Conservation (phyloP, 2,888 invertebrate genomes). For the Conomelus anceps region DNA sequence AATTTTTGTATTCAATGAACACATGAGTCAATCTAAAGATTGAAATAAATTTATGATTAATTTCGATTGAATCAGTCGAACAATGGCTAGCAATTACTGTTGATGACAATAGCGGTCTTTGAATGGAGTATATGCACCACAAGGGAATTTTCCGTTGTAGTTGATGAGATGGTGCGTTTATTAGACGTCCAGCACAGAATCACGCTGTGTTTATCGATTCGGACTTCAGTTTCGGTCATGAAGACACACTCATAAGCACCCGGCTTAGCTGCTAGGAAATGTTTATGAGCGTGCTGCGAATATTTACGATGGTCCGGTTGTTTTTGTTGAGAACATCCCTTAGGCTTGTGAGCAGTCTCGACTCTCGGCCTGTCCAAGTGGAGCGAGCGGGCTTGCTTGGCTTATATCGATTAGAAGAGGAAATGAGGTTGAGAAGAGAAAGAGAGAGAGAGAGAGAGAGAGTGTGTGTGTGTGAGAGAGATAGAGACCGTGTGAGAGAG, state of each 20-base stretch:
- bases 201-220: not conserved
- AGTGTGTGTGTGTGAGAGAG: not conserved
- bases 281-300: not conserved
- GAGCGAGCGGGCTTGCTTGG: not conserved
- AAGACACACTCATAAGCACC: not conserved
- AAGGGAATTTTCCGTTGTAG: not conserved
- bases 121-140: not conserved
- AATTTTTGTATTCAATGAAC: too few relatives aligned
- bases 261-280: not conserved
- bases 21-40: too few relatives aligned
- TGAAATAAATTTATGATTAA: too few relatives aligned
- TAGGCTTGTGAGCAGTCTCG: not conserved
- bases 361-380: not conserved
- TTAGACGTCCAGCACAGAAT: not conserved
- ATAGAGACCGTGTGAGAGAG: too few relatives aligned
- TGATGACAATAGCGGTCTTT: not conserved
- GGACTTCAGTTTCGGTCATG: not conserved
- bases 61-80: not conserved
- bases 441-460: not conserved
- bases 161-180: not conserved
- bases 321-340: not conserved
- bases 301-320: not conserved
- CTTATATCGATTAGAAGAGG: not conserved
- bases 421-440: not conserved
- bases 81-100: too few relatives aligned